phyloP scores from a whole-genome alignment of 1,140 invertebrate genomes.

The Panagrolaimus sp. region DNA sequence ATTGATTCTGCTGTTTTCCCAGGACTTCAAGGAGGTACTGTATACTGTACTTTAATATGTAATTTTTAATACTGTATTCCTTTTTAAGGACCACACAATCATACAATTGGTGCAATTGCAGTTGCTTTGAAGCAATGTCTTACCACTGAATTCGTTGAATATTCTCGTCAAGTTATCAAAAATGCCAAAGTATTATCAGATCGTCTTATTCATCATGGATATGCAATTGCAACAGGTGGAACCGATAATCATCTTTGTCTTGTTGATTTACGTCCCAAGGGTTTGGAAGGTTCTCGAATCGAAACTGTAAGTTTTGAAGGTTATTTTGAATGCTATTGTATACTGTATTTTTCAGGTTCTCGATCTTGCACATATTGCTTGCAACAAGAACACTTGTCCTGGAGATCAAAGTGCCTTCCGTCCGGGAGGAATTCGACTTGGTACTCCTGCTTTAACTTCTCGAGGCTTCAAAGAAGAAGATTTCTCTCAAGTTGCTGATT shows the following conservation, averaged over 20 bases:
- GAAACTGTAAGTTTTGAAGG: too few relatives aligned
- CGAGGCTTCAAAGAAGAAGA: constrained; percentile 79
- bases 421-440: constrained; percentile 82
- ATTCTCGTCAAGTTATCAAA: constrained; percentile 75
- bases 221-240: constrained; percentile 65
- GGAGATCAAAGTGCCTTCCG: constrained; percentile 91
- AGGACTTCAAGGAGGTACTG: constrained; percentile 79
- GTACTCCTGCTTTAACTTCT: constrained; percentile 89
- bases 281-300: constrained; percentile 62
- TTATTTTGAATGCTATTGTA: too few relatives aligned
- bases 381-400: constrained; percentile 87
- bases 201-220: constrained; percentile 61
- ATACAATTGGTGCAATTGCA: constrained; percentile 70
- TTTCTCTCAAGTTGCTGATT: constrained; percentile 77
- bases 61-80: constrained; percentile 9
- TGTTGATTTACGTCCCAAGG: constrained; percentile 69
- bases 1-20: constrained; percentile 92
- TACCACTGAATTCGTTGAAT: constrained; percentile 74
- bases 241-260: constrained; percentile 69
- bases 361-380: constrained; percentile 84
- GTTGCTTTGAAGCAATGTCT: constrained; percentile 80
- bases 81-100: neutral
- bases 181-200: constrained; percentile 64
- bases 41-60: constrained; percentile 67
- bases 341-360: too few relatives aligned